Conservation (phyloP, 2,888 invertebrate genomes). For the Orthonychiurus folsomi region DNA sequence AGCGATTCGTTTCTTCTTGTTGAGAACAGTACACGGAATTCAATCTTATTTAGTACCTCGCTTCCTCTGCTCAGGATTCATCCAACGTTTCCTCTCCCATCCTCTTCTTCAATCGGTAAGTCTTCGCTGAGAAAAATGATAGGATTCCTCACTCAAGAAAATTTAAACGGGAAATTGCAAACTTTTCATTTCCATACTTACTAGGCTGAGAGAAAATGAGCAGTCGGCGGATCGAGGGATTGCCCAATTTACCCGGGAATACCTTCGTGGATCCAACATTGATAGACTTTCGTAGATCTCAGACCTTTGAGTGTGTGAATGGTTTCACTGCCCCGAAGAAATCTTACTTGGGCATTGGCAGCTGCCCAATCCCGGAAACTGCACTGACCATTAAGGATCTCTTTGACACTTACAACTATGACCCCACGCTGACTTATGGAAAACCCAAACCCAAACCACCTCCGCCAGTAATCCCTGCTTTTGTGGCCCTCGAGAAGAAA, state of each 20-base stretch:
- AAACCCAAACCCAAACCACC: slow-evolving; percentile 27
- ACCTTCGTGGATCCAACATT: slow-evolving; percentile 56
- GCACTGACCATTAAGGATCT: slow-evolving; percentile 30
- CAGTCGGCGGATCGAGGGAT: slow-evolving; percentile 45
- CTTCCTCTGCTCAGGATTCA: background rate
- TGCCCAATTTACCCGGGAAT: slow-evolving; percentile 63
- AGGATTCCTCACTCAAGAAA: too few species aligned
- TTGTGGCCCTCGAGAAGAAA: slow-evolving; percentile 37
- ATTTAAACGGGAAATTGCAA: background rate
- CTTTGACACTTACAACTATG: slow-evolving; percentile 37
- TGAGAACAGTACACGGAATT: background rate
- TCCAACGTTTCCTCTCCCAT: background rate
- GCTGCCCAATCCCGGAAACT: slow-evolving; percentile 47
- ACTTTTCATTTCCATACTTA: background rate
- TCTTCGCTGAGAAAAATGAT: too few species aligned
- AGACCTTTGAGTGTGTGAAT: slow-evolving; percentile 58
- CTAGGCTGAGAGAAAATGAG: background rate
- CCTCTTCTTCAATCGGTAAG: too few species aligned
- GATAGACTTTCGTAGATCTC: slow-evolving; percentile 52
- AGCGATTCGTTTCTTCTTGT: background rate
- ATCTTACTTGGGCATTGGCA: slow-evolving; percentile 53
- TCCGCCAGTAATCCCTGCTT: slow-evolving; percentile 35
- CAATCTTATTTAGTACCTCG: background rate
- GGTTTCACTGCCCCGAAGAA: slow-evolving; percentile 57
- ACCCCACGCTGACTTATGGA: slow-evolving; percentile 37